These are phyloP conservation scores for Lasiurus cinereus DNA, from an alignment of 2,113 vertebrate genomes.

Conservation along the genomic window DNA sequence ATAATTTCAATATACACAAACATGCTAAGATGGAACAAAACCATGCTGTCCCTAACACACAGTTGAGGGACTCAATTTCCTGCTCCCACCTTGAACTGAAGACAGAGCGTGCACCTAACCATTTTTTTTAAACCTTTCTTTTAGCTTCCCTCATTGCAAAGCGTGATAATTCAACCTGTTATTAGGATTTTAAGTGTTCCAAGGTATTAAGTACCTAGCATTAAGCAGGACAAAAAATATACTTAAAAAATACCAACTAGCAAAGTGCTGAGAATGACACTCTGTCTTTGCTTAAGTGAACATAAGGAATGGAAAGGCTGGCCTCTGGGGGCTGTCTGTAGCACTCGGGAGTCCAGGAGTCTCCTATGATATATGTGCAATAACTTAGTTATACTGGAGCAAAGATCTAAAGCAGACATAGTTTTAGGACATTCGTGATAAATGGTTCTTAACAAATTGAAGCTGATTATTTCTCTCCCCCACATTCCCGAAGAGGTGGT, in stretches of 20 bases:
- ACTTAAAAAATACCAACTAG: constrained; percentile 10
- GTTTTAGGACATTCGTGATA: constrained; percentile 34
- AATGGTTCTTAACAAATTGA: constrained; percentile 70
- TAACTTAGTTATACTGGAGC: constrained; percentile 61
- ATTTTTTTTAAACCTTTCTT: background rate
- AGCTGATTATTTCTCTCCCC: constrained; percentile 63
- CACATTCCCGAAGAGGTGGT: constrained; percentile 6
- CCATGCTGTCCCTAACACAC: accelerated
- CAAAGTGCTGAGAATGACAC: constrained; percentile 67
- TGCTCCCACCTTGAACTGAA: background rate
- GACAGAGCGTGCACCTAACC: background rate
- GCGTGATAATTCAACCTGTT: constrained; percentile 42
- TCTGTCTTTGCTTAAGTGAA: constrained; percentile 58
- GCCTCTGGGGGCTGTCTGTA: constrained; percentile 30
- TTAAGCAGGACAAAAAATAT: constrained; percentile 60
- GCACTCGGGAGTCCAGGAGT: constrained; percentile 35
- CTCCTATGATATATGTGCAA: constrained; percentile 59
- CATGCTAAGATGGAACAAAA: background rate
- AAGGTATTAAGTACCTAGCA: constrained; percentile 46
- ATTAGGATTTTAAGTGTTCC: constrained; percentile 57
- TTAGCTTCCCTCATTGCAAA: background rate
- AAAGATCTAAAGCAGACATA: constrained; percentile 67
- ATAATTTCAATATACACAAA: background rate
- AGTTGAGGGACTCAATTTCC: background rate
- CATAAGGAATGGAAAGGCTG: constrained; percentile 41